phyloP scores from a whole-genome alignment of 2,888 invertebrate species.

The Protophormia terraenovae region DNA sequence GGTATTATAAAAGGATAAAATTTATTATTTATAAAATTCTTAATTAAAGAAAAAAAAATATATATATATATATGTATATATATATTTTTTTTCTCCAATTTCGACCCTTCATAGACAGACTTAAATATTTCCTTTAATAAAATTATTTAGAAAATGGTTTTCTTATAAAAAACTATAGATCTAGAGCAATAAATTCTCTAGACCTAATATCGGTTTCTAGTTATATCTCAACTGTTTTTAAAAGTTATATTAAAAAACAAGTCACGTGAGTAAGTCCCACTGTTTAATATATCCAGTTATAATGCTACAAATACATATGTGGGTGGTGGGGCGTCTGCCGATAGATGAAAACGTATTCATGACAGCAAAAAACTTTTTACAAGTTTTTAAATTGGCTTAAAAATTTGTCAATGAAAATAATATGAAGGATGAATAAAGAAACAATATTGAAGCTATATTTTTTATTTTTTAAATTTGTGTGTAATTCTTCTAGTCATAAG shows the following conservation, averaged over 20 bases:
- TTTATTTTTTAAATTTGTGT: not conserved
- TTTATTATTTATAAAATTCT: not conserved
- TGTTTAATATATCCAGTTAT: not conserved
- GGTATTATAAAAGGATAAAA: not conserved
- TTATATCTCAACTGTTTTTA: too few relatives aligned
- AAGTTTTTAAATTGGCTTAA: slow-evolving; percentile 59
- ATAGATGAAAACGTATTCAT: slow-evolving; percentile 5
- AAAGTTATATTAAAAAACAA: too few relatives aligned
- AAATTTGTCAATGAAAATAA: slow-evolving; percentile 48
- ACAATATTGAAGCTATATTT: slow-evolving; percentile 24
- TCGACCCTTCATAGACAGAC: not conserved
- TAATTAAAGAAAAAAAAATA: not conserved
- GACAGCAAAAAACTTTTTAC: slow-evolving; percentile 24
- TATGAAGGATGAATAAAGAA: slow-evolving; percentile 24
- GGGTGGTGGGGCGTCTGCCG: not conserved
- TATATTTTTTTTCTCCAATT: not conserved
- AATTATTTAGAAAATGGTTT: too few relatives aligned
- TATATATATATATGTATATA: too few relatives aligned
- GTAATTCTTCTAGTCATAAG: not conserved
- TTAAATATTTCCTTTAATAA: not conserved
- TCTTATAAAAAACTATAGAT: too few relatives aligned
- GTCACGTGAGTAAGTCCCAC: too few relatives aligned
- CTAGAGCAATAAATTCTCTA: too few relatives aligned
- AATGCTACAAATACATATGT: not conserved
- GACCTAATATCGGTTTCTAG: too few relatives aligned